phyloP scores from a whole-genome alignment of 2,888 invertebrate genomes.

The Cloeon dipterum region DNA sequence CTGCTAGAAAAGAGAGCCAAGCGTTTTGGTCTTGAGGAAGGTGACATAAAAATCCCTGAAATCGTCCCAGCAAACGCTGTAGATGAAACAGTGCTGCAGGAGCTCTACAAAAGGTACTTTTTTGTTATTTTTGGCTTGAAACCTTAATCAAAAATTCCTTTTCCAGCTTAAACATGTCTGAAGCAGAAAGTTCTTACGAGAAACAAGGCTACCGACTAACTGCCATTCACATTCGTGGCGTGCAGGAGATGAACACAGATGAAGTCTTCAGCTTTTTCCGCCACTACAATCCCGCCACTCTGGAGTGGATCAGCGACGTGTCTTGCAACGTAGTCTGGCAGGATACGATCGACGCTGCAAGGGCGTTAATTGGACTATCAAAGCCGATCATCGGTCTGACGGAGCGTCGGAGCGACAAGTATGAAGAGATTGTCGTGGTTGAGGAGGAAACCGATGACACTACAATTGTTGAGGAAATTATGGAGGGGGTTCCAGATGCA shows the following conservation, averaged over 20 bases:
- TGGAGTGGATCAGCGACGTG: constrained; percentile 61
- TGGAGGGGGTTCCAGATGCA: no score
- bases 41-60: no score
- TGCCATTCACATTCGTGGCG: constrained; percentile 50
- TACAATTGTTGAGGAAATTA: no score
- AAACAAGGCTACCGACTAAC: constrained; percentile 43
- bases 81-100: neutral
- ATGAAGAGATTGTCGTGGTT: neutral
- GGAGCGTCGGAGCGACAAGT: neutral
- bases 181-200: constrained; percentile 14
- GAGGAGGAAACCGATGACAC: neutral
- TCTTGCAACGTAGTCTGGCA: constrained; percentile 51
- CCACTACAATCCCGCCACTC: constrained; percentile 46
- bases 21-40: no score
- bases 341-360: constrained; percentile 29
- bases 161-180: constrained; percentile 28
- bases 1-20: no score
- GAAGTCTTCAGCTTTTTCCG: constrained; percentile 60
- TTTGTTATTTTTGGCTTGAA: neutral
- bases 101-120: no score
- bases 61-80: no score
- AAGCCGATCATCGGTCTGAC: constrained; percentile 21
- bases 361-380: constrained; percentile 32
- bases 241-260: constrained; percentile 47
- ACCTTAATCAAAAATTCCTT: neutral